Conservation (phyloP, 1,140 invertebrate species). For the Diorhabda carinulata region DNA sequence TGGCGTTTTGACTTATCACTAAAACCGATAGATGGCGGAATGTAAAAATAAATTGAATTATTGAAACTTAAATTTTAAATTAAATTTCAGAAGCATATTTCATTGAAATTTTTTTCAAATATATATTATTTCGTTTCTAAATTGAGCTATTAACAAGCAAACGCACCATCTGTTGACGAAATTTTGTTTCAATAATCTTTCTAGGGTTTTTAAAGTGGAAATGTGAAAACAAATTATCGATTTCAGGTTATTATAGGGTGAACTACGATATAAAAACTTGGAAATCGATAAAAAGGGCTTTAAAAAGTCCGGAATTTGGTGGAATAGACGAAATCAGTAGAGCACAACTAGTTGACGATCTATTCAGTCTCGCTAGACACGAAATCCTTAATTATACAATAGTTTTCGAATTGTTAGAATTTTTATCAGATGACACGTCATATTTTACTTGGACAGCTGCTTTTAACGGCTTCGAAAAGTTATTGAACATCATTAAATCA, state of each 20-base stretch:
- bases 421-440: constrained; percentile 58
- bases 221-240: not conserved
- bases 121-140: too few species aligned
- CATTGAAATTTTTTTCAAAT: too few species aligned
- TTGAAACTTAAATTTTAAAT: too few species aligned
- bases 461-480: constrained; percentile 52
- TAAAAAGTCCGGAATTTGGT: constrained; percentile 51
- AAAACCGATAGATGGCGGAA: too few species aligned
- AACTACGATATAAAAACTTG: constrained; percentile 71
- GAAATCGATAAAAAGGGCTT: constrained; percentile 55
- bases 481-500: constrained; percentile 40
- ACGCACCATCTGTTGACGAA: too few species aligned
- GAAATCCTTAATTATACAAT: constrained; percentile 47
- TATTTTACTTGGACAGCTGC: constrained; percentile 65
- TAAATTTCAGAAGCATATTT: too few species aligned
- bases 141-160: too few species aligned
- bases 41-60: too few species aligned
- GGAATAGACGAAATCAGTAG: constrained; percentile 67
- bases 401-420: constrained; percentile 56
- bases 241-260: constrained; percentile 55
- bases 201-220: not conserved
- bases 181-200: too few species aligned
- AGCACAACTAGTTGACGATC: constrained; percentile 77
- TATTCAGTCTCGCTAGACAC: constrained; percentile 59
- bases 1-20: too few species aligned